Base-by-base conservation (phyloP, 2,888 invertebrate genomes). In the Ichneumon xanthorius region DNA sequence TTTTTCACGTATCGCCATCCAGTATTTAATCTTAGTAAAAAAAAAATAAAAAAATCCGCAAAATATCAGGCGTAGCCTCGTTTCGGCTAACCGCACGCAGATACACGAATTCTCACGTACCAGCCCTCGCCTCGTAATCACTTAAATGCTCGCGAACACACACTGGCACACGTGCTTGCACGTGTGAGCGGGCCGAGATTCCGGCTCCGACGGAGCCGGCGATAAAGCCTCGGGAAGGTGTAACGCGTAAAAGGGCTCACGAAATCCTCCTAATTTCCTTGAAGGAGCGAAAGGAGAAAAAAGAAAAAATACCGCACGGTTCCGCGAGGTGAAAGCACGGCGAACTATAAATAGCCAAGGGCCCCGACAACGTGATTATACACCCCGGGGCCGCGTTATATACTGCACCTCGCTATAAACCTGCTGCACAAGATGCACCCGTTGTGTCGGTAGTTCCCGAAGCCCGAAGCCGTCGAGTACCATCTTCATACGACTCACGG, bases 181-280 rank as follows among this genome's bases (percentile, higher is more conserved):
- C 30, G 61, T 22, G 30, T 30, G 73, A 58, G 70, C 79, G 79
- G 72, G 48, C 16, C 63, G 73, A 67, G 53, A 53, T 72, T 73
- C 67, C 73, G 70, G 53, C 63, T 58, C 71, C 40, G 58, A 71
- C 33, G 76, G 37, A 4, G 80, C 40, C 45, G 70, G 14, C 76
- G 40, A 65, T 65, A 55, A 67, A 78, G 53, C 45, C 70, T 45
- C 65, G 84, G 45, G 70, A 80, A 84, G 80, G 80, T 84, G 80
- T 58, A 76, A 76, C 75, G 6, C 84, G 71, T 71, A 58, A 80
- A 80, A 84, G 75, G 80, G 75, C 40, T 33, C 78, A 72, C 84
- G 65, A 84, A 80, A 76, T 83, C 53, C 71, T 84, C 71, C 84
- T 80, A 84, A 84, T 84, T 84, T 80, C 71, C 65, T 84, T 58